Evolutionary conservation across 2,113 vertebrate genomes (phyloP), one percentile per base, ranked within the genome.

Genomic region (Psittacula cyanocephala): DNA sequence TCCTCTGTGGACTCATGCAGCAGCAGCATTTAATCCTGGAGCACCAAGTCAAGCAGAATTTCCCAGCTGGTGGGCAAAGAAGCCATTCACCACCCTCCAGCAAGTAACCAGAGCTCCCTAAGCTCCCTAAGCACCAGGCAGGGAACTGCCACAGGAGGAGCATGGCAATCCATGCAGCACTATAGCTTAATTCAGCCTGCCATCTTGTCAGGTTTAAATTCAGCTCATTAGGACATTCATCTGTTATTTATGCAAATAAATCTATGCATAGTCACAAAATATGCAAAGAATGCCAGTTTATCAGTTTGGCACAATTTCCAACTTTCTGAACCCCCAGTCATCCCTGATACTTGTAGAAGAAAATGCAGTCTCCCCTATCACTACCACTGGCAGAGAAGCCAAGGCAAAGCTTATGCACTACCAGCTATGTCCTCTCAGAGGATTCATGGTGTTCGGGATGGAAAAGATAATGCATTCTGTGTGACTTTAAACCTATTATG

Each of bases 201-300:
- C 71, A 93, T 85, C 62, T 94, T 78, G 69, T 84, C 80, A 93
- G 52, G 57, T 65, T 91, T 71, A 89, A 89, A 47, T 84, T 95
- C 35, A 5, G 25, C 76, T 95, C 62, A 64, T 96, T 93, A 95
- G 92, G 82, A 84, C 0, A 0, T 31, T 81, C 10, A n/a, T 81
- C 82, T 92, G 76, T 81, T 94, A 71, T 80, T 89, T 90, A 92
- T 95, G 90, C 74, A 94, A 95, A 96, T 92, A 44, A 88, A 57
- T 1, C 50, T 86, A 62, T 72, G 79, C 39, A 71, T 10, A 91
- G 72, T 71, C 76, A 88, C 55, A 88, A 91, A 95, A 80, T 89
- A 88, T 91, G 82, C 92, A 90, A 71, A 95, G 46, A n/a, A 62
- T 22, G 24, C 14, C 49, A 59, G 67, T 88, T 96, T 94, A 88